phyloP scores from a whole-genome alignment of 2,113 vertebrate species.

The Diadophis punctatus region DNA sequence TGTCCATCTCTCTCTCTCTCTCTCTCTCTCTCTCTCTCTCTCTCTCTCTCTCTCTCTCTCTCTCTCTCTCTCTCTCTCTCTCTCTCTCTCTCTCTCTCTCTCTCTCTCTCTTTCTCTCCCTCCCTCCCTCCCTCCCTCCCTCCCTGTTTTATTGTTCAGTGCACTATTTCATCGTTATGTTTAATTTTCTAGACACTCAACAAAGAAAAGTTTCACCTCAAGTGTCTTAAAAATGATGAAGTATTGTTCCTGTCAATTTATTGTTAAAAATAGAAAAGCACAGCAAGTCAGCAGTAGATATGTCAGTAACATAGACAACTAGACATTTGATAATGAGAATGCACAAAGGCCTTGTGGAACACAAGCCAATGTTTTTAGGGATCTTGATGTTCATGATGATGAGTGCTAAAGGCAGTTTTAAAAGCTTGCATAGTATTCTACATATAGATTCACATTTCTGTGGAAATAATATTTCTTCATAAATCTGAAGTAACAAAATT shows the following conservation, averaged over 20 bases:
- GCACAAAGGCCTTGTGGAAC: neutral
- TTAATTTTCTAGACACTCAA: neutral
- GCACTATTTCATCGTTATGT: neutral
- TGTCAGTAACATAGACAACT: neutral
- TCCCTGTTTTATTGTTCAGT: neutral
- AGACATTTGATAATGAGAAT: neutral
- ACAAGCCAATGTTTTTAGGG: neutral
- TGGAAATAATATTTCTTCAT: neutral
- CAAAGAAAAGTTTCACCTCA: neutral
- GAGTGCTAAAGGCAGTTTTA: neutral
- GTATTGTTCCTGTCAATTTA: neutral
- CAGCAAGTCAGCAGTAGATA: neutral
- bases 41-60: too few relatives aligned
- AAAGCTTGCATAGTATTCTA: neutral
- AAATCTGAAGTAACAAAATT: neutral
- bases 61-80: neutral
- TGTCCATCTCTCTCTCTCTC: neutral
- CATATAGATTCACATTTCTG: neutral
- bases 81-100: neutral
- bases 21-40: neutral
- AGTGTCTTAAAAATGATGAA: neutral
- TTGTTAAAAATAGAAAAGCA: neutral
- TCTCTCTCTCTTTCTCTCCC: neutral
- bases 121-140: neutral
- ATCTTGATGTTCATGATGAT: neutral